These are phyloP conservation scores for Axea sp. DNA, from an alignment of 2,888 invertebrate species.

Conservation along the genomic window DNA sequence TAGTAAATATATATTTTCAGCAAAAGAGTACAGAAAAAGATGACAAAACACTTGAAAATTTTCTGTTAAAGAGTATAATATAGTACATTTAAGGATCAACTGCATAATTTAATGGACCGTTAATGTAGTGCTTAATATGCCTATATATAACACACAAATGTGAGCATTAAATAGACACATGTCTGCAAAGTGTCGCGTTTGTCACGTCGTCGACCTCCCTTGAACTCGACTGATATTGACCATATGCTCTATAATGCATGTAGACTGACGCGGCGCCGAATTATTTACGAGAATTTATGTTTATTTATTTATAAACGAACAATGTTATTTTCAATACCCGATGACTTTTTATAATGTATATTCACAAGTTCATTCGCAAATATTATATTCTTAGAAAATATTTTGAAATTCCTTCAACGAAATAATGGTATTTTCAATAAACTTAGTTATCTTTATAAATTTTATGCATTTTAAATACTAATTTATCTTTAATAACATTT, in stretches of 20 bases:
- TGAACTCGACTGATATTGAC: constrained; percentile 67
- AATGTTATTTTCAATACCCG: no score
- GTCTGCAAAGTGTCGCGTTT: constrained; percentile 56
- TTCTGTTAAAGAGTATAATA: constrained; percentile 2
- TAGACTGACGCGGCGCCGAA: constrained; percentile 38
- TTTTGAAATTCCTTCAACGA: no score
- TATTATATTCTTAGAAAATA: no score
- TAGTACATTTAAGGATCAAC: constrained; percentile 8
- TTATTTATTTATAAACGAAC: constrained; percentile 8
- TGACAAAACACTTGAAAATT: no score
- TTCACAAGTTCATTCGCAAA: no score
- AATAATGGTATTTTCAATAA: no score
- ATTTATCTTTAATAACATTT: no score
- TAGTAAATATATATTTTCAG: no score
- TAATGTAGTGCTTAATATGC: constrained; percentile 22
- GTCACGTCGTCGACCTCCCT: constrained; percentile 61
- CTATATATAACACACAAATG: constrained; percentile 18
- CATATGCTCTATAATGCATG: constrained; percentile 62
- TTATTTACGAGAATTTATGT: constrained; percentile 18
- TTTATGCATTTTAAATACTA: no score
- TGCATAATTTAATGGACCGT: constrained; percentile 25
- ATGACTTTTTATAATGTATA: no score
- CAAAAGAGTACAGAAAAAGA: no score
- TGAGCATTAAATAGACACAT: constrained; percentile 29
- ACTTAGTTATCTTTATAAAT: no score